phyloP scores from a whole-genome alignment of 2,113 vertebrate genomes.

The Anser cygnoides region DNA sequence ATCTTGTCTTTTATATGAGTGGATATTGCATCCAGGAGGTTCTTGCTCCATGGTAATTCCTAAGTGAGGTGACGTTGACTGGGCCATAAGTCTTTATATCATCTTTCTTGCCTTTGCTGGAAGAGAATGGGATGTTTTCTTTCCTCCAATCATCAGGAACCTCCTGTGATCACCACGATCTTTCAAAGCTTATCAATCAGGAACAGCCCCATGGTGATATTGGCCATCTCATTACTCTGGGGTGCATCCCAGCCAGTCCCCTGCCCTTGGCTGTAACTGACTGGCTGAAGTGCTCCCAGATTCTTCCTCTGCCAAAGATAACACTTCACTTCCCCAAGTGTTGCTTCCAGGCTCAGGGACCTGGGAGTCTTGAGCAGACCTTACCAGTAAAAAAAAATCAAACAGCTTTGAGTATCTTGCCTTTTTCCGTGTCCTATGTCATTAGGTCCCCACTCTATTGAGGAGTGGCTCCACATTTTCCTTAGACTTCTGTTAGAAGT shows the following conservation, averaged over 20 bases:
- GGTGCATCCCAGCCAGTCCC: not conserved
- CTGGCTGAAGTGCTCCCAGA: not conserved
- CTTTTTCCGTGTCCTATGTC: not conserved
- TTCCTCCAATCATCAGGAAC: not conserved
- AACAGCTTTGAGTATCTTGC: not conserved
- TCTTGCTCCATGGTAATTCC: not conserved
- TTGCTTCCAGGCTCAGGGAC: not conserved
- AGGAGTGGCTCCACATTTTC: not conserved
- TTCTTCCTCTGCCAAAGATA: not conserved
- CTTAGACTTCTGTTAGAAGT: not conserved
- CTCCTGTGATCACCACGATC: not conserved
- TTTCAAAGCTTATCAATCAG: not conserved
- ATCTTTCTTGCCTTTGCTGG: not conserved
- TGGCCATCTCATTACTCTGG: not conserved
- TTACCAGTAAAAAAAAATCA: not conserved
- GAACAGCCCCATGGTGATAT: not conserved
- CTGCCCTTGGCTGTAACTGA: not conserved
- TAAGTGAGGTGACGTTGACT: not conserved
- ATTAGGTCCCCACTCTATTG: not conserved
- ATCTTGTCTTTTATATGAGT: not conserved
- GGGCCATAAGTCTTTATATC: not conserved
- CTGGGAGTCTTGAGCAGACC: not conserved
- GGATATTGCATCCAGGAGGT: not conserved
- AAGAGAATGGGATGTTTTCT: not conserved
- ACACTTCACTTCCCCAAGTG: not conserved